phyloP scores from a whole-genome alignment of 2,113 vertebrate genomes.

The Silurus asotus region DNA sequence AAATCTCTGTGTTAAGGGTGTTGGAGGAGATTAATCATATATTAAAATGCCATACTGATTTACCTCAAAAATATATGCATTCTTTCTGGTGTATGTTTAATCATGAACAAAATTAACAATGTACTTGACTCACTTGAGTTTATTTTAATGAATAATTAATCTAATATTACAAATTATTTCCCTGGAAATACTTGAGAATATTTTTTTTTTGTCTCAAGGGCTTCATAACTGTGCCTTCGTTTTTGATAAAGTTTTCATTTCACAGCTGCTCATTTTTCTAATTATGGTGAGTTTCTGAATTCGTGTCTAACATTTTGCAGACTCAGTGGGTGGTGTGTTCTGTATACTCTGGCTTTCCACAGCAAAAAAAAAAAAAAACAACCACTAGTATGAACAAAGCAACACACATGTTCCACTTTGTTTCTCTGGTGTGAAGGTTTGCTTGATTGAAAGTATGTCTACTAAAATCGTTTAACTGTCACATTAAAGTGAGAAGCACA shows the following conservation, averaged over 20 bases:
- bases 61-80: neutral
- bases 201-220: neutral
- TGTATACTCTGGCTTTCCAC: neutral
- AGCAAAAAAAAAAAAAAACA: neutral
- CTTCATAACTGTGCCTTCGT: neutral
- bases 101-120: constrained; percentile 10
- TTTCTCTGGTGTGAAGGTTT: neutral
- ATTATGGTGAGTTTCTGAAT: constrained; percentile 1
- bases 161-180: constrained; percentile 16
- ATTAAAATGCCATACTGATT: neutral
- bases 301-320: neutral
- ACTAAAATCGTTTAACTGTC: constrained; percentile 63
- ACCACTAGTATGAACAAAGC: constrained; percentile 11
- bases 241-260: constrained; percentile 22
- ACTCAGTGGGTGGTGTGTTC: neutral
- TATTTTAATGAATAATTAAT: constrained; percentile 30
- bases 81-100: neutral
- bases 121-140: constrained; percentile 2
- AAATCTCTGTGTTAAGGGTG: neutral
- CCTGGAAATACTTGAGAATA: constrained; percentile 4
- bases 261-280: neutral
- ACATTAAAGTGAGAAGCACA: constrained; percentile 61
- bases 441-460: constrained; percentile 57
- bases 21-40: neutral
- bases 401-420: neutral